Evolutionary conservation across 2,797 vertebrate genomes (phyloP).

Genomic region (Bucorvus abyssinicus): DNA sequence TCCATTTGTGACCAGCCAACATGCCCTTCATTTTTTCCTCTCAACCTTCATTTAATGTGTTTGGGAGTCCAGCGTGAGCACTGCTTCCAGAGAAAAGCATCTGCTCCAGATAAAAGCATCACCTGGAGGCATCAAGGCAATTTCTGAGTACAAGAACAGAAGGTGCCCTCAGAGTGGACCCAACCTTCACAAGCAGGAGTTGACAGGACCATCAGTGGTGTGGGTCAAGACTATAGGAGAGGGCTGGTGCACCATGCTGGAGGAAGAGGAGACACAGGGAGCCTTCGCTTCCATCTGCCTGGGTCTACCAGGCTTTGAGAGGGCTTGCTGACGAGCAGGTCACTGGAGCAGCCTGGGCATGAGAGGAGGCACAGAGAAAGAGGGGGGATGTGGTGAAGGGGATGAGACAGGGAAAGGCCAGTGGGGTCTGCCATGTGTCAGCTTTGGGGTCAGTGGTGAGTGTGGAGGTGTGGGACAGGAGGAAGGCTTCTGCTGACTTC

Average conservation of each 20-base stretch:
- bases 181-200: neutral
- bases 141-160: neutral
- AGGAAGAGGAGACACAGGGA: neutral
- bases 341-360: neutral
- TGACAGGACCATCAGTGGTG: too few relatives aligned
- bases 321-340: neutral
- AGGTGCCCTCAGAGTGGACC: neutral
- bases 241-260: neutral
- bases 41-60: neutral
- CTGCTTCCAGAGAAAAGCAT: constrained; percentile 17
- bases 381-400: neutral
- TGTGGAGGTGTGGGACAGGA: neutral
- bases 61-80: neutral
- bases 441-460: neutral
- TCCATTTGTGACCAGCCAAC: neutral
- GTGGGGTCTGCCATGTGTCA: neutral
- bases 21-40: neutral
- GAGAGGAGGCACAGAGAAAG: neutral
- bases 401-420: neutral
- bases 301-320: neutral
- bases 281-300: neutral
- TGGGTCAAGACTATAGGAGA: neutral
- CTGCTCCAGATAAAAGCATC: neutral
- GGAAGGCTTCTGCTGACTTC: neutral
- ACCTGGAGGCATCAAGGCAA: neutral